These are phyloP conservation scores for Hirudo medicinalis DNA, from an alignment of 1,140 invertebrate genomes.

Conservation along the genomic window DNA sequence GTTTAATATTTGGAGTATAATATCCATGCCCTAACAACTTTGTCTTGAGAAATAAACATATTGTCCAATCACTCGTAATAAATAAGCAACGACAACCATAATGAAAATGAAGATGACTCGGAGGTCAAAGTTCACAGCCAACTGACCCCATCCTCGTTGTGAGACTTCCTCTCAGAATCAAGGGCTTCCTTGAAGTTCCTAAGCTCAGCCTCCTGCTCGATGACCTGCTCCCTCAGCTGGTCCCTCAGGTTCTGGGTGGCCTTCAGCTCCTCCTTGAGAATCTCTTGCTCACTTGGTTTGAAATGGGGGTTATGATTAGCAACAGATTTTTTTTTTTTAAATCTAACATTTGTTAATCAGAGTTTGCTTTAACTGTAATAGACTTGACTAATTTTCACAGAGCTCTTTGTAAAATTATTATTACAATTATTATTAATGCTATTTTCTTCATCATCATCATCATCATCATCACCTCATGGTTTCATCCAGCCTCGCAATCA, in stretches of 20 bases:
- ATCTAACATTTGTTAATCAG: too few species aligned
- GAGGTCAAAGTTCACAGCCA: background rate
- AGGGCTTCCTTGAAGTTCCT: conserved; percentile 67
- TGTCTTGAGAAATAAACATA: too few species aligned
- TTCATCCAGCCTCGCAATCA: conserved; percentile 96
- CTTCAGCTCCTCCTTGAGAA: conserved; percentile 79
- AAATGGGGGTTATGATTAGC: conserved; percentile 13
- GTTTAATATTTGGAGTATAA: too few species aligned
- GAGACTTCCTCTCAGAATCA: conserved; percentile 44
- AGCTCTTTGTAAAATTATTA: too few species aligned
- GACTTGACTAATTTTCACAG: too few species aligned
- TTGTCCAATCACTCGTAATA: too few species aligned
- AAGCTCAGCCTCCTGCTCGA: conserved; percentile 79
- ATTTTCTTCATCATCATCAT: background rate
- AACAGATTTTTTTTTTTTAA: too few species aligned
- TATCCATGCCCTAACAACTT: too few species aligned
- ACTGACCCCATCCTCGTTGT: conserved; percentile 49
- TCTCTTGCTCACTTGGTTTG: conserved; percentile 72
- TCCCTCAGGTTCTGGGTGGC: conserved; percentile 68
- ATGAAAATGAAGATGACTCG: too few species aligned
- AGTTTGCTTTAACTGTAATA: too few species aligned
- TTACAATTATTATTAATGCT: background rate
- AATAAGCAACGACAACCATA: too few species aligned
- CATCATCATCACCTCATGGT: conserved; percentile 5
- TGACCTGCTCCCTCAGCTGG: conserved; percentile 61